Percentiles rank a stretch among this genome's conserved stretches.
These are phyloP conservation scores for Ictidomys tridecemlineatus DNA, from an alignment of 2,113 vertebrate species.

Conservation along the genomic window DNA sequence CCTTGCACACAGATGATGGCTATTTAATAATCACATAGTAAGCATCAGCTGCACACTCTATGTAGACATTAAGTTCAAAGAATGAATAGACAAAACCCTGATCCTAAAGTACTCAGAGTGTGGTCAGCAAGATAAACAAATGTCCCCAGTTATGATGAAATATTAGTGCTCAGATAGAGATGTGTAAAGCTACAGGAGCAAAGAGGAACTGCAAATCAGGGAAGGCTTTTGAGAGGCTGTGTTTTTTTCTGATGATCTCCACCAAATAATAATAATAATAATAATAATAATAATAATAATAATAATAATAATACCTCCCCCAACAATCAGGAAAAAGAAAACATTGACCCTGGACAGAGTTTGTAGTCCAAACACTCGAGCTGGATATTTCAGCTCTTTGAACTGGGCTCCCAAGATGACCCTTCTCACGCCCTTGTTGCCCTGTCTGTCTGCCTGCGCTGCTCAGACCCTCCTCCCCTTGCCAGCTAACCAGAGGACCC, in stretches of 20 bases:
- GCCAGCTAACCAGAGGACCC: not conserved
- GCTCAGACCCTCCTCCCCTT: not conserved
- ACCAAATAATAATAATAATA: not conserved
- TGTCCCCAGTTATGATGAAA: not conserved
- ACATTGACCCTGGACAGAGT: not conserved
- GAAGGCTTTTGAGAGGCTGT: conserved; percentile 1
- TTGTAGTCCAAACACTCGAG: not conserved
- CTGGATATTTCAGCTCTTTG: not conserved
- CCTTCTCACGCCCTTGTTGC: not conserved
- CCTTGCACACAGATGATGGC: not conserved
- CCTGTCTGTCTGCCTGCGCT: not conserved
- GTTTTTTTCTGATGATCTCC: not conserved
- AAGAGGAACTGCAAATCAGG: not conserved
- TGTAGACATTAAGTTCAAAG: not conserved
- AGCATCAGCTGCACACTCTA: not conserved
- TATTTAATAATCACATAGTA: not conserved
- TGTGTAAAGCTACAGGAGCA: not conserved
- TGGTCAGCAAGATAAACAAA: not conserved
- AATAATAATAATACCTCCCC: too few relatives aligned
- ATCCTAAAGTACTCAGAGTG: not conserved
- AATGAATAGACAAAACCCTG: not conserved
- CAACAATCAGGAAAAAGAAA: not conserved
- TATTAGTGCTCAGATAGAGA: not conserved
- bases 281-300: too few relatives aligned
- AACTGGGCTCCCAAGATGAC: not conserved